Conservation (phyloP, 2,797 vertebrate genomes). For the Spea hammondii region DNA sequence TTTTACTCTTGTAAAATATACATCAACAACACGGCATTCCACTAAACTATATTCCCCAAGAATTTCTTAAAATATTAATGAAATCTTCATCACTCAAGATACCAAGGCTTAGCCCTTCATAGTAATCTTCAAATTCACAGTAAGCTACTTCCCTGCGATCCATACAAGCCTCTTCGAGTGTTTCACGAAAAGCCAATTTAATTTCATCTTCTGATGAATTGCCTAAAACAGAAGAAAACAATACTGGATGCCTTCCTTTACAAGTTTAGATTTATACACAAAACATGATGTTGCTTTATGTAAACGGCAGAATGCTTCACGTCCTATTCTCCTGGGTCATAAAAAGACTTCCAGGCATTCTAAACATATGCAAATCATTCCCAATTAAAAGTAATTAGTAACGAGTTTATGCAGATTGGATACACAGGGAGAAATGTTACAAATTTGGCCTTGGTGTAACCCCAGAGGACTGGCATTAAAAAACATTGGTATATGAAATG, state of each 20-base stretch:
- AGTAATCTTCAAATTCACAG: conserved; percentile 76
- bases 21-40: background rate
- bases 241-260: conserved; percentile 12
- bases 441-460: conserved; percentile 32
- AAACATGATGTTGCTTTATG: conserved; percentile 19
- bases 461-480: conserved; percentile 27
- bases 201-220: conserved; percentile 70
- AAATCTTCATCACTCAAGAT: conserved; percentile 68
- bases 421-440: conserved; percentile 39
- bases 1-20: background rate
- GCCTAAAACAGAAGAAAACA: conserved; percentile 58
- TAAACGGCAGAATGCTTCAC: conserved; percentile 31
- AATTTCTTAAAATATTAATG: conserved; percentile 65
- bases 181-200: conserved; percentile 67
- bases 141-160: conserved; percentile 68
- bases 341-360: conserved; percentile 33
- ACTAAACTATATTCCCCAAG: conserved; percentile 70
- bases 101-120: conserved; percentile 72
- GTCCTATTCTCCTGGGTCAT: conserved; percentile 24
- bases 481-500: conserved; percentile 33
- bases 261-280: conserved; percentile 15
- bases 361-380: conserved; percentile 44
- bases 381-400: conserved; percentile 48
- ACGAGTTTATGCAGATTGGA: conserved; percentile 45
- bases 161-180: conserved; percentile 63